phyloP scores from a whole-genome alignment of 2,113 vertebrate species.

The Tachysurus fulvidraco region DNA sequence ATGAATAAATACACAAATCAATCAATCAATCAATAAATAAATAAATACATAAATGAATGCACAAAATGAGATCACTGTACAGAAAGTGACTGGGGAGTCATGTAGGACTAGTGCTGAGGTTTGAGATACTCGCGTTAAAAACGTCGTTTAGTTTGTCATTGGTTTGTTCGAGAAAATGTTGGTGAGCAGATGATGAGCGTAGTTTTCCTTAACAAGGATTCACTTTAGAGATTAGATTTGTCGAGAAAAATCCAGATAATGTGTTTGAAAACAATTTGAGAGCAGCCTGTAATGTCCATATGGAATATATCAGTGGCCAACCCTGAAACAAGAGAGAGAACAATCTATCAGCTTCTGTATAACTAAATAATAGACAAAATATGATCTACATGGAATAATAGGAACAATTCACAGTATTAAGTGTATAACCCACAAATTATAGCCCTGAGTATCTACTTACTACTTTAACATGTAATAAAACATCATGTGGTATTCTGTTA shows the following conservation, averaged over 20 bases:
- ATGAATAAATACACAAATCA: conserved; percentile 48
- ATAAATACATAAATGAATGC: conserved; percentile 56
- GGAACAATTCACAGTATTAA: not conserved
- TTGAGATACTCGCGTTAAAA: not conserved
- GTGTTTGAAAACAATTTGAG: conserved; percentile 13
- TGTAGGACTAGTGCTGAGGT: conserved; percentile 32
- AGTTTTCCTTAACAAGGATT: conserved; percentile 69
- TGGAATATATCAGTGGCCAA: conserved; percentile 61
- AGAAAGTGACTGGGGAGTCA: conserved; percentile 46
- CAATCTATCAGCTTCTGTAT: not conserved
- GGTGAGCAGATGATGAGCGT: conserved; percentile 48
- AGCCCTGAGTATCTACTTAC: not conserved
- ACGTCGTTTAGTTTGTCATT: conserved; percentile 12
- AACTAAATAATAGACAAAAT: not conserved
- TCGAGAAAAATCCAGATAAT: conserved; percentile 30
- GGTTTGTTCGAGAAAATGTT: conserved; percentile 11
- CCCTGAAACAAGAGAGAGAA: conserved; percentile 46
- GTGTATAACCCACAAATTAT: not conserved
- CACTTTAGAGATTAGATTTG: conserved; percentile 67
- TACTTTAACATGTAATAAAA: not conserved
- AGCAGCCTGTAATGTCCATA: conserved; percentile 59
- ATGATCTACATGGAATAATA: not conserved
- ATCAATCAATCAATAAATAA: conserved; percentile 25
- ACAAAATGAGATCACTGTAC: conserved; percentile 54
- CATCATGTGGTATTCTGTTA: not conserved